phyloP scores from a whole-genome alignment of 2,797 vertebrate species.

The Luscinia megarhynchos region DNA sequence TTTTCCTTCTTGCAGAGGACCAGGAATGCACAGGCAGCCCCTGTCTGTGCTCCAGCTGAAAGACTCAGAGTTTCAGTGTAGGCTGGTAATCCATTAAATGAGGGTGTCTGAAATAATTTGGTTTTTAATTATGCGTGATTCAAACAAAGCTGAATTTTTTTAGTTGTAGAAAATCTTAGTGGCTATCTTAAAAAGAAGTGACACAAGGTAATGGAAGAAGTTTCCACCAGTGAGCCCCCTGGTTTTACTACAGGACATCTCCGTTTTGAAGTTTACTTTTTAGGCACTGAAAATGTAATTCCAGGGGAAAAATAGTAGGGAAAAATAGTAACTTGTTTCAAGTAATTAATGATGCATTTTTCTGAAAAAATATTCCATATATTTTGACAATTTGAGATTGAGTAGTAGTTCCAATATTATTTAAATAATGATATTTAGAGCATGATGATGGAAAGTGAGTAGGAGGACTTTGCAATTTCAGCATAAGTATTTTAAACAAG shows the following conservation, averaged over 20 bases:
- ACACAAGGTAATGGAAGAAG: background rate
- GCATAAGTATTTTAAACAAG: slow-evolving; percentile 12
- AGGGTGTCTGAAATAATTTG: background rate
- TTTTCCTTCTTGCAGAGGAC: background rate
- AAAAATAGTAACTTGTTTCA: background rate
- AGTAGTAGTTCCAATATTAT: background rate
- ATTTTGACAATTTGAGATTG: background rate
- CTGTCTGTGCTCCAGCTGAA: background rate
- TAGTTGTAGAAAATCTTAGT: background rate
- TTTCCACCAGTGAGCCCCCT: background rate
- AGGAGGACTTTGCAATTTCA: background rate
- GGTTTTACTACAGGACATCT: background rate
- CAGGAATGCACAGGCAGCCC: background rate
- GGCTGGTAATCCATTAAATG: background rate
- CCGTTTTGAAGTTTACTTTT: background rate
- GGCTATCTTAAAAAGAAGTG: background rate
- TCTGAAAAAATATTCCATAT: background rate
- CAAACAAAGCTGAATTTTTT: background rate
- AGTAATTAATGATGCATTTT: background rate
- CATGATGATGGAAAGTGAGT: background rate
- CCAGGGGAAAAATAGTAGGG: background rate
- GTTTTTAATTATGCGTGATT: background rate
- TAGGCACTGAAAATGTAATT: background rate
- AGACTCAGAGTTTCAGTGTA: background rate
- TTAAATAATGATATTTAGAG: background rate